phyloP scores from a whole-genome alignment of 1,140 invertebrate genomes.

The Sarcophaga peregrina region DNA sequence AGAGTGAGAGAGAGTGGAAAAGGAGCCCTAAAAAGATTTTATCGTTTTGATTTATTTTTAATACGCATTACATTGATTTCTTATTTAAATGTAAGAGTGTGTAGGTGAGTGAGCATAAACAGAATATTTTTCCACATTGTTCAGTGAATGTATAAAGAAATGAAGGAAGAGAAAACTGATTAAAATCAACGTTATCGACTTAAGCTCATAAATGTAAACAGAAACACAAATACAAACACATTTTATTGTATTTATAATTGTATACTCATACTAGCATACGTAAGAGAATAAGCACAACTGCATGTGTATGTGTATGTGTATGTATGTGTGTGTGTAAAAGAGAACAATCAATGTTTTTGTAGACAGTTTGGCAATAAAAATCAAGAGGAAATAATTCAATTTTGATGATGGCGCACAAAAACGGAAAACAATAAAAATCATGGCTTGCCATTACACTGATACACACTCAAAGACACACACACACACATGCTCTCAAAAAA shows the following conservation, averaged over 20 bases:
- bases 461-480: not conserved
- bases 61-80: no score
- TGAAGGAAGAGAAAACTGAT: conserved; percentile 28
- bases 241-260: not conserved
- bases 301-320: not conserved
- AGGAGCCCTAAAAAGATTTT: no score
- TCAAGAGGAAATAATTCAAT: conserved; percentile 42
- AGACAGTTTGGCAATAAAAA: conserved; percentile 24
- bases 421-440: conserved; percentile 42
- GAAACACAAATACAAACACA: not conserved
- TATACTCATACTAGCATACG: not conserved
- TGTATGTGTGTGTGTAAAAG: not conserved
- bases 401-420: conserved; percentile 33
- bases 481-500: not conserved
- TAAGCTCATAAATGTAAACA: not conserved
- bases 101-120: not conserved
- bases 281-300: not conserved
- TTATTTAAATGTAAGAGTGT: no score
- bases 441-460: not conserved
- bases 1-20: no score
- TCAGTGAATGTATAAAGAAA: conserved; percentile 22
- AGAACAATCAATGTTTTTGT: conserved; percentile 26
- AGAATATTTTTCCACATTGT: conserved; percentile 24
- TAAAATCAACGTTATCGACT: conserved; percentile 37
- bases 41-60: no score